These are phyloP conservation scores for Cherax destructor DNA, from an alignment of 1,140 invertebrate species.

Conservation along the genomic window DNA sequence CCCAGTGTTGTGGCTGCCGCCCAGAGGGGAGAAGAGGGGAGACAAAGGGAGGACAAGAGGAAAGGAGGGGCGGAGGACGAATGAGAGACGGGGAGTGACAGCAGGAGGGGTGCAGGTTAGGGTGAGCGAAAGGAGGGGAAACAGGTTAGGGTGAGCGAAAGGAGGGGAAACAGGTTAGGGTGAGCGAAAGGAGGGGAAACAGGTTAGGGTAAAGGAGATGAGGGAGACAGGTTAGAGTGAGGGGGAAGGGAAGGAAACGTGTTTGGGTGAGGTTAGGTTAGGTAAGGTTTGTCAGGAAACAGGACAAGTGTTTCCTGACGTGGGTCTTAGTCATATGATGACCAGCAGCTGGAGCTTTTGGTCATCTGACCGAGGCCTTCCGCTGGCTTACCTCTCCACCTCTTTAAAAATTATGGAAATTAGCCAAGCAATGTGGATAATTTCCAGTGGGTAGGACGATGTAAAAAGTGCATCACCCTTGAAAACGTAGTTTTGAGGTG, in stretches of 20 bases:
- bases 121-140: neutral
- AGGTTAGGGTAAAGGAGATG: neutral
- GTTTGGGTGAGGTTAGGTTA: no score
- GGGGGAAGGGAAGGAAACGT: neutral
- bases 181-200: neutral
- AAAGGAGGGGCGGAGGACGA: neutral
- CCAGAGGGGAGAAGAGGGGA: neutral
- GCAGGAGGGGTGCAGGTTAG: neutral
- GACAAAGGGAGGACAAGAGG: neutral
- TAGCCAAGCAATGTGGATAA: no score
- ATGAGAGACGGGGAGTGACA: neutral
- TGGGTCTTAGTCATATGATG: no score
- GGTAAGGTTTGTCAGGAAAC: no score
- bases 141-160: neutral
- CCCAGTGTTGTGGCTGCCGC: slow-evolving; percentile 5
- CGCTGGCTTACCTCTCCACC: no score
- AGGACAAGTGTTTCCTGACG: no score
- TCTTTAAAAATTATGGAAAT: no score
- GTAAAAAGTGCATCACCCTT: no score
- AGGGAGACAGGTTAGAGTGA: neutral
- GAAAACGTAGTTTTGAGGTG: no score
- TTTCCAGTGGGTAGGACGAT: no score
- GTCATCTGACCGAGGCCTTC: no score
- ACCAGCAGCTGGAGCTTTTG: no score
- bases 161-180: neutral